A percentile compares a stretch with the other conserved stretches of the same genome.
phyloP scores from a whole-genome alignment of 2,888 invertebrate genomes.

The Tinea semifulvella region DNA sequence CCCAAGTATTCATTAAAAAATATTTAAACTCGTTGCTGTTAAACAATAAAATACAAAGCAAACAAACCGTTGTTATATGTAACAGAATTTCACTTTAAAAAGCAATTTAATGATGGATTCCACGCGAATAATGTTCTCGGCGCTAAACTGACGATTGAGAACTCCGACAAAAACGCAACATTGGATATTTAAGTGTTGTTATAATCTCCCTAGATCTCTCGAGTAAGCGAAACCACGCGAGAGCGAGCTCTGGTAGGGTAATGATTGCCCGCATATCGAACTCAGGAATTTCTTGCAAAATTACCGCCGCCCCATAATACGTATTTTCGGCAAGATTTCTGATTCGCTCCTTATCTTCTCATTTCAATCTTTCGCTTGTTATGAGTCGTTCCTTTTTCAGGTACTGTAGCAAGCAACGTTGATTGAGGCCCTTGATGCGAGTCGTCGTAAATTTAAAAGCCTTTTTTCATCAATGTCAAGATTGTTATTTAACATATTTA shows the following conservation, averaged over 20 bases:
- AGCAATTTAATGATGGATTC: not conserved
- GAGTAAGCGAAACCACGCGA: slow-evolving; percentile 24
- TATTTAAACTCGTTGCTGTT: slow-evolving; percentile 3
- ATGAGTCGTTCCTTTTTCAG: slow-evolving; percentile 44
- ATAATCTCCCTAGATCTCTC: slow-evolving; percentile 36
- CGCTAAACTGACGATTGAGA: slow-evolving; percentile 5
- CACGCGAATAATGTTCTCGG: not conserved
- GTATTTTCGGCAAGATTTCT: slow-evolving; percentile 61
- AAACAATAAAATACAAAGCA: not conserved
- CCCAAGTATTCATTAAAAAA: slow-evolving; percentile 6
- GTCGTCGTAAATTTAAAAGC: slow-evolving; percentile 29
- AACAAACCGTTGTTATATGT: not conserved
- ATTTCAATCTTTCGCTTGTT: slow-evolving; percentile 61
- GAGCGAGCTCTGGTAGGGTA: slow-evolving; percentile 35
- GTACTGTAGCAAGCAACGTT: slow-evolving; percentile 29
- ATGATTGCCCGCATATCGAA: slow-evolving; percentile 61
- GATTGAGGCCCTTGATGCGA: slow-evolving; percentile 36
- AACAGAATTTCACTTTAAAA: not conserved
- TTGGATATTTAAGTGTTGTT: slow-evolving; percentile 3
- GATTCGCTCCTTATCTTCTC: slow-evolving; percentile 55
- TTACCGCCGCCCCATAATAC: slow-evolving; percentile 53
- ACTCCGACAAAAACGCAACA: not conserved
- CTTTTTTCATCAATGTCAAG: slow-evolving; percentile 25
- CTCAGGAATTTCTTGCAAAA: slow-evolving; percentile 56
- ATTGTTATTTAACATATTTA: slow-evolving; percentile 26